phyloP scores from a whole-genome alignment of 2,113 vertebrate species.

The Corythaixoides concolor region DNA sequence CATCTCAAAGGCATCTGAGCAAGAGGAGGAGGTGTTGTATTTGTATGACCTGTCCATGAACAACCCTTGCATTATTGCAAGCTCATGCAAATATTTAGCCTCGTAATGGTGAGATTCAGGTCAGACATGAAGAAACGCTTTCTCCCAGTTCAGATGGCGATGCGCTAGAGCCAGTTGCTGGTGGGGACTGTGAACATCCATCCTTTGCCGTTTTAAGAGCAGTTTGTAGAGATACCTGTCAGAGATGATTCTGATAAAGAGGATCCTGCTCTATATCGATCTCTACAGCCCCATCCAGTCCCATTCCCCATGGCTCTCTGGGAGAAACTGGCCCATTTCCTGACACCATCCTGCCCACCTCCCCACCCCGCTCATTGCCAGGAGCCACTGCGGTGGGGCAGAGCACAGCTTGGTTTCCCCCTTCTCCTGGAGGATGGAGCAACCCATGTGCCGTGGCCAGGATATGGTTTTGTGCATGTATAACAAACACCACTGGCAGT shows the following conservation, averaged over 20 bases:
- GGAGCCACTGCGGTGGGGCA: not conserved
- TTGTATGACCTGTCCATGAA: not conserved
- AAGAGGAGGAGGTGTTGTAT: not conserved
- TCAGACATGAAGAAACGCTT: not conserved
- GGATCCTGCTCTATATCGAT: not conserved
- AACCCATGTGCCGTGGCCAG: not conserved
- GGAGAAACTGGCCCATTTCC: not conserved
- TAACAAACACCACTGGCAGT: not conserved
- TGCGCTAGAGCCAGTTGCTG: not conserved
- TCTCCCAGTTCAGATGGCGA: not conserved
- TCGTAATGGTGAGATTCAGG: not conserved
- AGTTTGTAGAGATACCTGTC: not conserved
- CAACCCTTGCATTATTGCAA: not conserved
- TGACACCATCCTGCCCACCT: not conserved
- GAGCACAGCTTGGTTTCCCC: not conserved
- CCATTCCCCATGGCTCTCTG: not conserved
- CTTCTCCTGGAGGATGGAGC: not conserved
- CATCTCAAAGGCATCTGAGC: not conserved
- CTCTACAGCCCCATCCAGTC: not conserved
- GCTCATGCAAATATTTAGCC: not conserved
- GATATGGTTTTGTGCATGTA: not conserved
- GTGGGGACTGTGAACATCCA: not conserved
- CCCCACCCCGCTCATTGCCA: fast-evolving
- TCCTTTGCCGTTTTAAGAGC: not conserved
- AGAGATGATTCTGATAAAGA: not conserved